Conservation (phyloP, 2,113 vertebrate species). For the Prolemur simus region DNA sequence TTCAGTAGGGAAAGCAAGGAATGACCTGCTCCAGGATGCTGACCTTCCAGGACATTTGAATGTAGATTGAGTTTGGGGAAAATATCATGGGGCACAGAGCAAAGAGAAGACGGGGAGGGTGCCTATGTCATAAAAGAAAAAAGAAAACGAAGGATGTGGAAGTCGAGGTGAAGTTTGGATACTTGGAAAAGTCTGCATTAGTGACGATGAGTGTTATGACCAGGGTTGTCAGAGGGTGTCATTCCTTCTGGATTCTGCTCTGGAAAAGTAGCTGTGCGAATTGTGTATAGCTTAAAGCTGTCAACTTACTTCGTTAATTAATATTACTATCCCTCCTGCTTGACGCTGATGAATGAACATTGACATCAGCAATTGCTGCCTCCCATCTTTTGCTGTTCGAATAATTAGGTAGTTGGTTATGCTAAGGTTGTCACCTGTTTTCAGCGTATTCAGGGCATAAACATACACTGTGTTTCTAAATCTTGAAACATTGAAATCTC, state of each 20-base stretch:
- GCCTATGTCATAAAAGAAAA: neutral
- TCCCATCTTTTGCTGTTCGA: neutral
- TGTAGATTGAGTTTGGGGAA: neutral
- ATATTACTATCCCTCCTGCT: neutral
- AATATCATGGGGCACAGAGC: neutral
- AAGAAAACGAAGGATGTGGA: neutral
- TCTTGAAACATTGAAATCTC: conserved; percentile 51
- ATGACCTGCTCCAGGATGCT: neutral
- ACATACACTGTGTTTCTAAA: conserved; percentile 27
- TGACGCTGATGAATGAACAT: neutral
- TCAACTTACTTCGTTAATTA: conserved; percentile 48
- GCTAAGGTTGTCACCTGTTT: conserved; percentile 63
- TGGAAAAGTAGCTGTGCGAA: neutral
- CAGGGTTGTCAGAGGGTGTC: neutral
- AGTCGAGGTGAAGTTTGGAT: neutral
- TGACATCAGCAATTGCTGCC: conserved; percentile 11
- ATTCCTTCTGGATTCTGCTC: neutral
- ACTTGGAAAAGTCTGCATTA: neutral
- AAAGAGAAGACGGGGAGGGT: neutral
- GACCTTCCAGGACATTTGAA: neutral
- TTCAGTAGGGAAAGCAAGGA: neutral
- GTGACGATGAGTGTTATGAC: neutral
- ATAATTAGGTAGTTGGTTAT: conserved; percentile 50
- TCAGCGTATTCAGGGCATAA: neutral
- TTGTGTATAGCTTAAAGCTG: neutral